Evolutionary conservation across 2,113 vertebrate genomes (phyloP).

Genomic region (Tor tambroides): DNA sequence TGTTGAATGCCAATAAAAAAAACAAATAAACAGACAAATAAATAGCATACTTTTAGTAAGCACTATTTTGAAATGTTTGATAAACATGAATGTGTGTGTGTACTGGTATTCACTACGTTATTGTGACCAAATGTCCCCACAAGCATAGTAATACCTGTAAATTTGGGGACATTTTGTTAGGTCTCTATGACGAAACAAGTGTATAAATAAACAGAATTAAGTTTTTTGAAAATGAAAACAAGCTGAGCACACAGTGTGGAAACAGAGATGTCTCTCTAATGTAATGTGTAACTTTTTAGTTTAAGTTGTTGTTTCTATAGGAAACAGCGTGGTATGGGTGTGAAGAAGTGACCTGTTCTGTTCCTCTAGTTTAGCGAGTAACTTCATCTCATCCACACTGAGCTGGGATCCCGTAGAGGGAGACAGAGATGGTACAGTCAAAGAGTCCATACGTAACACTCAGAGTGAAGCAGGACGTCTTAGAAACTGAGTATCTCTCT

Average conservation of each 20-base stretch:
- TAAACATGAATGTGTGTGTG: no score
- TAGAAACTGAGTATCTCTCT: neutral
- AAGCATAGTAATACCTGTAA: no score
- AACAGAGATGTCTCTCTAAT: neutral
- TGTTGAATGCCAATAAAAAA: neutral
- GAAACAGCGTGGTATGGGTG: neutral
- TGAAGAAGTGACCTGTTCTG: slow-evolving; percentile 45
- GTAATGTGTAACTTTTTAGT: slow-evolving; percentile 1
- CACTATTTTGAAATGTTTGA: neutral
- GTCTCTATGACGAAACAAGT: no score
- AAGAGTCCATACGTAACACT: slow-evolving; percentile 23
- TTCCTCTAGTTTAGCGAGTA: slow-evolving; percentile 48
- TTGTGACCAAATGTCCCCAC: no score
- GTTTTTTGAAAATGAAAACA: neutral
- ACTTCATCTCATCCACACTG: slow-evolving; percentile 40
- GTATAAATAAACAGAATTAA: no score
- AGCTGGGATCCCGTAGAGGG: neutral
- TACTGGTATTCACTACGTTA: no score
- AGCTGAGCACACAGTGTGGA: neutral
- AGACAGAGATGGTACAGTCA: neutral
- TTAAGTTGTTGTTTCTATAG: neutral
- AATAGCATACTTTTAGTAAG: neutral
- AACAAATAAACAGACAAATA: neutral
- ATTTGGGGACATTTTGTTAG: no score
- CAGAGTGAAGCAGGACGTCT: neutral